Evolutionary conservation across 2,888 invertebrate genomes (phyloP), one percentile per base, ranked within the genome.

Genomic region (Metacarcinus magister): DNA sequence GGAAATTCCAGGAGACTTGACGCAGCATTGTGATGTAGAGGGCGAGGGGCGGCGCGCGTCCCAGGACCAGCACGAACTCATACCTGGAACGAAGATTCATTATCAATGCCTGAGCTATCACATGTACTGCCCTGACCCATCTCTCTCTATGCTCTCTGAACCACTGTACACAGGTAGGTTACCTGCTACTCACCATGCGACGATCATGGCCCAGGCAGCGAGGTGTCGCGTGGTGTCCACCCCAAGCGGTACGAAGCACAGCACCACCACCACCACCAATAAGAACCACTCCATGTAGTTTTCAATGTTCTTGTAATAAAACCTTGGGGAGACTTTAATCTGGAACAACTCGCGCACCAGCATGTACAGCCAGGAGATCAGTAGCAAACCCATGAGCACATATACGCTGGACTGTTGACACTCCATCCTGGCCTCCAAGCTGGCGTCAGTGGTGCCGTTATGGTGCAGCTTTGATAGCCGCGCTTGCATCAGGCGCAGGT

Each of bases 21-120:
- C 96, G 96, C 75, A 97, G 95, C 97, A 97, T 97, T 19, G 96
- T 97, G 60, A 96, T 96, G 96, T 97, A 97, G 75, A 96, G 95
- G 75, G 97, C 97, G 46, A 97, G 94, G 32, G 93, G 93, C 8
- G 97, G 97, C 7, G 95, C 95, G 82, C 97, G 94, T 0, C 97
- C 97, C 75, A 97, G 89, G 19, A 95, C 92, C 91, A 97, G 95
- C 44, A 96, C 97, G n/a, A 97, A 96, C 95, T 96, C 95, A 43
- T 96, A 96, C 96, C 97, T 96, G 96, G 19, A n/a, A 91, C 19
- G 48, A 23, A 39, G 43, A 39, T 23, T 90, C 7, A 10, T 19
- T 93, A 39, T n/a, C 23, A 23, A 16, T 23, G 23, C 93, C 5
- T 13, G 16, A 46, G 10, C 91, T 46, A 1, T 8, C 91, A 39